Base-by-base conservation (phyloP, 2,888 invertebrate species). In the Erannis defoliaria region DNA sequence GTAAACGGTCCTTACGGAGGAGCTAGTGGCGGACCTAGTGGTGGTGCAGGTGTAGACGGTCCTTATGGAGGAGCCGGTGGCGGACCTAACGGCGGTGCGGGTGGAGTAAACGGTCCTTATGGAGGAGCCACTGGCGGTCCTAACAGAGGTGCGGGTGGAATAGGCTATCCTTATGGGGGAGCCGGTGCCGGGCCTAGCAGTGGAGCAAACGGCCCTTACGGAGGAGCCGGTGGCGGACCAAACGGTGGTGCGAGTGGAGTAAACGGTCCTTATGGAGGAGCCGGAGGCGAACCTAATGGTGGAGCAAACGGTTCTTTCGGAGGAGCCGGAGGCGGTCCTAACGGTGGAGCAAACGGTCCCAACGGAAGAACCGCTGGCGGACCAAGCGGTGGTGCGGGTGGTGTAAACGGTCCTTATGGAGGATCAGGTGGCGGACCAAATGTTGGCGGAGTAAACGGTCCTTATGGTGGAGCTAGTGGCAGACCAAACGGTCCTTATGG, bases 211-310 rank as follows among this genome's bases (percentile, higher is more conserved):
- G 53, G 29, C 1, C 42, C 49, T 1, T 49, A 49, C 9, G 55
- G 45, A 1, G 48, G 38, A 8, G 10, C 53, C 16, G 55, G 65
- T 3, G 19, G 16, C 1, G 42, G 43, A 53, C 10, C 10, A 8
- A 46, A 54, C 0, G 68, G 58, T 0, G 26, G 21, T 8, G 10
- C 12, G 6, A 21, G 43, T 14, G 62, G 57, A 4, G 37, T 38
- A 26, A 53, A 40, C 14, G 67, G 66, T 1, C 63, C 59, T 14
- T 65, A 53, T 5, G 58, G 58, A 53, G 57, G 48, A 55, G 38
- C 31, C n/a, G n/a, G n/a, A 1, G 18, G 37, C 55, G 69, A 54
- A n/a, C 9, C 4, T 1, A 8, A n/a, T 38, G 50, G n/a, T n/a
- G n/a, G 43, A 29, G 19, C 43, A 1, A 55, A 43, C 12, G 55